Conservation (phyloP, 2,888 invertebrate species). For the Agonopterix subpropinquella region DNA sequence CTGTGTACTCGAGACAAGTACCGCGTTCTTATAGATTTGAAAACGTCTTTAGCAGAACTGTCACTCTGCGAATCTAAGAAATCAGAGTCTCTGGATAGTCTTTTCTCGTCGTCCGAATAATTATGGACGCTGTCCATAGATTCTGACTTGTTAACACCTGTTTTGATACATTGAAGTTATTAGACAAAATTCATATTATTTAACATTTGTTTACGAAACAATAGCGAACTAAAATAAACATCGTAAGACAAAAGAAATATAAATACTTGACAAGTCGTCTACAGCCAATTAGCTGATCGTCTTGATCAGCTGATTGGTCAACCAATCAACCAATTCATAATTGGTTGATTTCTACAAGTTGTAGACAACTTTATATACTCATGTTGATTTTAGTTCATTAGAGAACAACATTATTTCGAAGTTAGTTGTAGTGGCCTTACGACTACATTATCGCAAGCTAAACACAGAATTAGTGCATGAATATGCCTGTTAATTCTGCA, state of each 20-base stretch:
- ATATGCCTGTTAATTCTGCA: constrained; percentile 44
- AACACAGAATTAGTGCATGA: constrained; percentile 63
- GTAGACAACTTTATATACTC: not conserved
- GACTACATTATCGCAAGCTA: constrained; percentile 34
- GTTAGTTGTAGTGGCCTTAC: constrained; percentile 21
- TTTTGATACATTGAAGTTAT: constrained; percentile 56
- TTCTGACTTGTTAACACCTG: constrained; percentile 64
- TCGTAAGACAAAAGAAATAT: too few species aligned
- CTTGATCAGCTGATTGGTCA: too few species aligned
- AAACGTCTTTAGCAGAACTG: constrained; percentile 51
- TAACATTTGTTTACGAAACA: constrained; percentile 3
- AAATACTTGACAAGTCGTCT: too few species aligned
- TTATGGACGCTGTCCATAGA: constrained; percentile 54
- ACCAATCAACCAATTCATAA: too few species aligned
- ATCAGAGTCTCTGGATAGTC: constrained; percentile 21
- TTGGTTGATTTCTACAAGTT: too few species aligned
- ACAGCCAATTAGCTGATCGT: too few species aligned
- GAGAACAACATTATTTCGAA: constrained; percentile 7
- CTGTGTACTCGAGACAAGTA: constrained; percentile 63
- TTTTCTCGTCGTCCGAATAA: constrained; percentile 42
- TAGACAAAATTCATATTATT: constrained; percentile 39
- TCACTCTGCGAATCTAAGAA: constrained; percentile 46
- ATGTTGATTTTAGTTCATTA: constrained; percentile 28
- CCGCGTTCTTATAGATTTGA: constrained; percentile 57
- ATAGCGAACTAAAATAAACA: constrained; percentile 10